A percentile compares a stretch with the other conserved stretches of the same genome.
phyloP scores from a whole-genome alignment of 2,113 vertebrate species.

The Leucopsar rothschildi region DNA sequence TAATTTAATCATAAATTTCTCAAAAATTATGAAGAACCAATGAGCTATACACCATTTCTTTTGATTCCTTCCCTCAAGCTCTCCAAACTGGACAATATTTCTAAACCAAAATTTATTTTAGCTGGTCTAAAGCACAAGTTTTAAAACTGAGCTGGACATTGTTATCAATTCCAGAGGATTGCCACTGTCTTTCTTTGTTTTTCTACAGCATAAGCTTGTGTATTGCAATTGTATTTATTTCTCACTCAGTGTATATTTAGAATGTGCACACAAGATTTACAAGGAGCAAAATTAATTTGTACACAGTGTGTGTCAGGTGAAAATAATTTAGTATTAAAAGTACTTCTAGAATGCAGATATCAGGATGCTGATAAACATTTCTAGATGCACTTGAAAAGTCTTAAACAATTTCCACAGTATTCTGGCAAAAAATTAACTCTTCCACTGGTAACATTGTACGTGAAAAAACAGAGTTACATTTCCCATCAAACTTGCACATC shows the following conservation, averaged over 20 bases:
- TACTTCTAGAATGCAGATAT: neutral
- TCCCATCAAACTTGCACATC: neutral
- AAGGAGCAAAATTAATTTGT: neutral
- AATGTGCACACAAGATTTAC: neutral
- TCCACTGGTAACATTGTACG: neutral
- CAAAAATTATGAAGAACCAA: neutral
- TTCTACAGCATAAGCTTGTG: neutral
- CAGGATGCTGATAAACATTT: neutral
- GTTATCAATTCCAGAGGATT: neutral
- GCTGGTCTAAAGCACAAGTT: neutral
- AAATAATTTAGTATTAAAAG: neutral
- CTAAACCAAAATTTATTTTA: neutral
- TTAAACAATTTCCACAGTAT: neutral
- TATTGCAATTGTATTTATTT: neutral
- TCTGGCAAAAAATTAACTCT: neutral
- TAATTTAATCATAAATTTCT: neutral
- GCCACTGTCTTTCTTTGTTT: neutral
- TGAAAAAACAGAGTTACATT: neutral
- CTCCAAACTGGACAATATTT: neutral
- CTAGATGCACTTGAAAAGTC: neutral
- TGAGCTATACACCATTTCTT: neutral
- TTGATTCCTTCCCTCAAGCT: neutral
- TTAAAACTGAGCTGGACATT: neutral
- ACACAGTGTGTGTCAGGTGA: neutral
- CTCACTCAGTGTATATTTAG: neutral